Conservation (phyloP, 2,113 vertebrate genomes). For the Thamnophis sirtalis region DNA sequence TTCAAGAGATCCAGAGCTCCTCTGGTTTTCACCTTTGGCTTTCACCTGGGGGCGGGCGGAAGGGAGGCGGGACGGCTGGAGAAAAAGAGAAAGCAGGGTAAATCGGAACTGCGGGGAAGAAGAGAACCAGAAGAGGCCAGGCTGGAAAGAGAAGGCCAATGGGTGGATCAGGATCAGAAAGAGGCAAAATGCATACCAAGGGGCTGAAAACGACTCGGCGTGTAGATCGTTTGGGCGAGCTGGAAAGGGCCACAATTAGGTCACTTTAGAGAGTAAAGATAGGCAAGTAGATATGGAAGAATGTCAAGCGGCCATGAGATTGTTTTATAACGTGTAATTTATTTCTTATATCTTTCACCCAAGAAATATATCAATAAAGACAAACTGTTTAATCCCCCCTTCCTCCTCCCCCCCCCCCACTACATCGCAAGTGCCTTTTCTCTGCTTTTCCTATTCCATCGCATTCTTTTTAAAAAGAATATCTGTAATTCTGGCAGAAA, state of each 20-base stretch:
- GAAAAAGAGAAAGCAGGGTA: too few relatives aligned
- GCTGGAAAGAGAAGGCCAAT: neutral
- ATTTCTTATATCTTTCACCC: neutral
- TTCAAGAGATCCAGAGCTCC: neutral
- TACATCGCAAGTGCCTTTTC: neutral
- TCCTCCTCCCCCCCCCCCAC: neutral
- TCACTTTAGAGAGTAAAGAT: neutral
- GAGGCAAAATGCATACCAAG: neutral
- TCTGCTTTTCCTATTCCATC: neutral
- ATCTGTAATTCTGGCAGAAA: slow-evolving; percentile 82
- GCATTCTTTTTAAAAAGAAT: slow-evolving; percentile 70
- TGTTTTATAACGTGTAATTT: neutral
- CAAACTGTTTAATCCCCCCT: neutral
- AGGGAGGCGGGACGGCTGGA: too few relatives aligned
- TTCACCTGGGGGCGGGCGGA: too few relatives aligned
- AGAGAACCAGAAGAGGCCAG: neutral
- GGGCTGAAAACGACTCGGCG: neutral
- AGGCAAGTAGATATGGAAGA: neutral
- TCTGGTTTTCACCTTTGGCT: too few relatives aligned
- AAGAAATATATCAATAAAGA: neutral
- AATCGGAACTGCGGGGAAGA: neutral
- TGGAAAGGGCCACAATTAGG: neutral
- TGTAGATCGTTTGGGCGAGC: neutral
- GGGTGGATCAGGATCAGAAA: neutral
- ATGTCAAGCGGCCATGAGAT: neutral